Evolutionary conservation across 2,797 vertebrate species (phyloP).

Genomic region (Pseudomugil gertrudae): DNA sequence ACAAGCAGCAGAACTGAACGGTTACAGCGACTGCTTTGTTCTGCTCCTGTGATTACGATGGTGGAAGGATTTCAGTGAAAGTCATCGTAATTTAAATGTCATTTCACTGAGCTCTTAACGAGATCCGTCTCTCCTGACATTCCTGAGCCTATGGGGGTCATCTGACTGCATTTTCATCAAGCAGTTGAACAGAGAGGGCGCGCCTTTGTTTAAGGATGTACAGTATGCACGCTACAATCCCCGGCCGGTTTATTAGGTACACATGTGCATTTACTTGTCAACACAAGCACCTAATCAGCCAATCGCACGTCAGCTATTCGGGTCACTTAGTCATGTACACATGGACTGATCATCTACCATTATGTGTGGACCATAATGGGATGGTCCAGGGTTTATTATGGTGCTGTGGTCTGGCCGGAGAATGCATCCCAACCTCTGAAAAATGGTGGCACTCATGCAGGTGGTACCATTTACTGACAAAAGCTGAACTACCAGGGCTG

Average conservation of each 20-base stretch:
- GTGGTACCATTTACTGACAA: no score
- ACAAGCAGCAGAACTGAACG: conserved; percentile 4
- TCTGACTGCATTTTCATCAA: conserved; percentile 14
- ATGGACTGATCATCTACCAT: no score
- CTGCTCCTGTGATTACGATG: background rate
- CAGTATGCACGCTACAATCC: background rate
- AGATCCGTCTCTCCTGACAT: conserved; percentile 14
- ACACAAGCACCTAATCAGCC: no score
- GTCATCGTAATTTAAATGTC: background rate
- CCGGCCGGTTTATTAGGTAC: background rate
- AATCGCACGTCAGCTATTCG: no score
- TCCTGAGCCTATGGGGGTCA: conserved; percentile 25
- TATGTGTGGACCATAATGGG: no score
- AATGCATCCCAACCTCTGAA: no score
- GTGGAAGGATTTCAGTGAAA: conserved; percentile 19
- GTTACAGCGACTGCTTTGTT: background rate
- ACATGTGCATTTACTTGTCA: no score
- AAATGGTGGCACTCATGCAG: no score
- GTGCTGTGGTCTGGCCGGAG: no score
- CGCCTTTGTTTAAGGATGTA: background rate
- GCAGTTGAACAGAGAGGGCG: conserved; percentile 9
- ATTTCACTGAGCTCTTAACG: conserved; percentile 5
- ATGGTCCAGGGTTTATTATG: no score
- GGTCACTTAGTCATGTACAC: no score
- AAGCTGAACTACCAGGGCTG: no score